phyloP scores from a whole-genome alignment of 2,113 vertebrate genomes.

The Maccullochella peelii region DNA sequence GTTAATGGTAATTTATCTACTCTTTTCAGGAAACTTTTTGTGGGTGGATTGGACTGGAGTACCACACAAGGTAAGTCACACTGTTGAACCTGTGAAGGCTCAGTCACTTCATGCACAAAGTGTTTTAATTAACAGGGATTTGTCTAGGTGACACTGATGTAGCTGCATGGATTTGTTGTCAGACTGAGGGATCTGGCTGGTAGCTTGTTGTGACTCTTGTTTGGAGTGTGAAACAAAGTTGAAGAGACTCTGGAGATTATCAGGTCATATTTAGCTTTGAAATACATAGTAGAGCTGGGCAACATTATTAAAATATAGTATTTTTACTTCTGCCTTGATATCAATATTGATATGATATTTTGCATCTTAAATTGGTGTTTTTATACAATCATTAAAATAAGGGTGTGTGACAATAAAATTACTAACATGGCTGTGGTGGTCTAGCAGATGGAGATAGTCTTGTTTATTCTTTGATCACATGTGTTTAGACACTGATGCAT shows the following conservation, averaged over 20 bases:
- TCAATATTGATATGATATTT: background rate
- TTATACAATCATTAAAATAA: conserved; percentile 10
- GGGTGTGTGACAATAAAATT: background rate
- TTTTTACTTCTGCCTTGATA: background rate
- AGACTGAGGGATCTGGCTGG: background rate
- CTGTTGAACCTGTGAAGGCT: background rate
- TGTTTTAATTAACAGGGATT: background rate
- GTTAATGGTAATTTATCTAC: conserved; percentile 34
- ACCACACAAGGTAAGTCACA: conserved; percentile 94
- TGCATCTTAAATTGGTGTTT: background rate
- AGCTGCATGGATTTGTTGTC: background rate
- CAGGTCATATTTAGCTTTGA: background rate
- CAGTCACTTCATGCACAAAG: background rate
- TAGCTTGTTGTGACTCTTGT: background rate
- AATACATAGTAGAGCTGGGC: background rate
- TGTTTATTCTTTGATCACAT: background rate
- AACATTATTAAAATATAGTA: background rate
- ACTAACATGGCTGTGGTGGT: background rate
- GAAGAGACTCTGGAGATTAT: background rate
- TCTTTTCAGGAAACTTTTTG: conserved; percentile 96
- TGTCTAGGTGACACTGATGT: background rate
- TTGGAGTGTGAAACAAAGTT: background rate
- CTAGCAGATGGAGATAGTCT: background rate
- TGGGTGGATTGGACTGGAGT: conserved; percentile 99
- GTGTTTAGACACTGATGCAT: background rate